phyloP scores from a whole-genome alignment of 2,797 vertebrate species.

The Melanotaenia maccullochi region DNA sequence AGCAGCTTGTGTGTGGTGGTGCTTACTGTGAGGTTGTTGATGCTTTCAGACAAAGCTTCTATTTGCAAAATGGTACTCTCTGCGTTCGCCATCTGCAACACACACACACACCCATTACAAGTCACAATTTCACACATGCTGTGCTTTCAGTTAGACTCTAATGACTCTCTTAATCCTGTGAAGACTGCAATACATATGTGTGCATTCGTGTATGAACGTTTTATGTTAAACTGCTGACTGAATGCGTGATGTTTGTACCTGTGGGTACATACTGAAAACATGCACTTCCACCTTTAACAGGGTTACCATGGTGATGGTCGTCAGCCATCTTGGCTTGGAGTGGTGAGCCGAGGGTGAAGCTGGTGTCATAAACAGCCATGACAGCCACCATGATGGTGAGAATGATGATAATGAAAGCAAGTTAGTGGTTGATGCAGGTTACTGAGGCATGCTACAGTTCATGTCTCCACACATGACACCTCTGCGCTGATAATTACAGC shows the following conservation, averaged over 20 bases:
- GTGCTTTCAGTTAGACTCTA: constrained; percentile 2
- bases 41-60: constrained; percentile 92
- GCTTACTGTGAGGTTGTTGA: constrained; percentile 93
- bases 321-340: constrained; percentile 39
- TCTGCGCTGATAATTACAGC: background rate
- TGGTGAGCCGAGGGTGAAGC: constrained; percentile 19
- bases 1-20: constrained; percentile 49
- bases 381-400: constrained; percentile 24
- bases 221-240: background rate
- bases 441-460: constrained; percentile 39
- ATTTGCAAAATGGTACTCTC: constrained; percentile 90
- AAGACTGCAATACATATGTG: background rate
- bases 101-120: constrained; percentile 36
- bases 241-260: constrained; percentile 31
- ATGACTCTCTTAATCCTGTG: background rate
- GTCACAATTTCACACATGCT: background rate
- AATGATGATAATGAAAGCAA: constrained; percentile 52
- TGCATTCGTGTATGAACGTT: background rate
- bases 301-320: constrained; percentile 35
- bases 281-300: constrained; percentile 45
- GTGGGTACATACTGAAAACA: constrained; percentile 41
- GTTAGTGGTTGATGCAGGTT: constrained; percentile 67
- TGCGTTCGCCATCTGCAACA: constrained; percentile 89
- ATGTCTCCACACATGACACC: background rate
- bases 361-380: constrained; percentile 28